These are phyloP conservation scores for Hydriomena furcata DNA, from an alignment of 2,888 invertebrate genomes.

Conservation along the genomic window DNA sequence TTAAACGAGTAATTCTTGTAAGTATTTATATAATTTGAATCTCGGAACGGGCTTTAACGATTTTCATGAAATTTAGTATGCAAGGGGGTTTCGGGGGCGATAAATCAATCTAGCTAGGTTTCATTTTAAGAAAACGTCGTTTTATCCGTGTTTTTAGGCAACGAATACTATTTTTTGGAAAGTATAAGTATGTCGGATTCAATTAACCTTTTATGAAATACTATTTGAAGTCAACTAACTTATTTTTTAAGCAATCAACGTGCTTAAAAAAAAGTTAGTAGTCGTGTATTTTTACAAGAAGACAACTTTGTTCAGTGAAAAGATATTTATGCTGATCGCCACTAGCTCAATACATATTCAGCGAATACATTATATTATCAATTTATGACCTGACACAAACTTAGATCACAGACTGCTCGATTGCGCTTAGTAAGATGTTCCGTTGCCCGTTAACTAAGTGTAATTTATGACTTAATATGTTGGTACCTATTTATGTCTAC, in stretches of 20 bases:
- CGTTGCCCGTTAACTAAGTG: too few relatives aligned
- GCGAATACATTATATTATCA: constrained; percentile 45
- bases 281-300: constrained; percentile 23
- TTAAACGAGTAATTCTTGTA: too few relatives aligned
- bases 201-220: constrained; percentile 2
- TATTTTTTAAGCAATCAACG: constrained; percentile 10
- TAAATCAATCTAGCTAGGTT: too few relatives aligned
- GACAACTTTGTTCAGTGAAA: constrained; percentile 18
- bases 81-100: too few relatives aligned
- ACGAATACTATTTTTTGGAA: too few relatives aligned
- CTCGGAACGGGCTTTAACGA: too few relatives aligned
- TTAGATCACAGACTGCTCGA: constrained; percentile 15
- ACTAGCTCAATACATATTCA: constrained; percentile 58
- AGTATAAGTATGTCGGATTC: background rate
- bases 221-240: background rate
- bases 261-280: too few relatives aligned
- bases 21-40: too few relatives aligned
- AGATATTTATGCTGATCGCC: constrained; percentile 40
- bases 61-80: too few relatives aligned
- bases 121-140: too few relatives aligned
- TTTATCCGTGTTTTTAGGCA: too few relatives aligned
- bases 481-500: too few relatives aligned
- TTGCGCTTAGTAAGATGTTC: constrained; percentile 10
- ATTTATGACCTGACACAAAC: constrained; percentile 39
- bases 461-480: background rate